These are phyloP conservation scores for Leptopilina drosophilae DNA, from an alignment of 2,888 invertebrate genomes.

Conservation along the genomic window DNA sequence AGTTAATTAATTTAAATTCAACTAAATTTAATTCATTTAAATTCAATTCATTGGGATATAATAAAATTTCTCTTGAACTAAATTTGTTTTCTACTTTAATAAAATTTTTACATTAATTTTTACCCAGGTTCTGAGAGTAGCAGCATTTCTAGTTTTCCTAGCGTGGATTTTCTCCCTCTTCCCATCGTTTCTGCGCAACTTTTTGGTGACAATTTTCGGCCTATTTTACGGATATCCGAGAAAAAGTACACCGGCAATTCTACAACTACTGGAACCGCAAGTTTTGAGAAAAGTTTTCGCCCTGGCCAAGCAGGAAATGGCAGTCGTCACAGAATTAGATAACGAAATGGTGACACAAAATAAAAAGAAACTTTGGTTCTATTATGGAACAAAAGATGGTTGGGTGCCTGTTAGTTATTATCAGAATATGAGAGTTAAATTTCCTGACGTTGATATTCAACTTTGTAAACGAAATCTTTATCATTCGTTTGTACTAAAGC, in stretches of 20 bases:
- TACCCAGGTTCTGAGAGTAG: constrained; percentile 76
- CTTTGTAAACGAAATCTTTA: constrained; percentile 81
- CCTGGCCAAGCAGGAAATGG: constrained; percentile 89
- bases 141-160: constrained; percentile 77
- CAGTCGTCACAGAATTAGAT: constrained; percentile 84
- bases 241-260: constrained; percentile 78
- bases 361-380: constrained; percentile 84
- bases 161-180: constrained; percentile 79
- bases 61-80: too few species aligned
- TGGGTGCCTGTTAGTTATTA: constrained; percentile 90
- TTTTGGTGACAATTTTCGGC: constrained; percentile 80
- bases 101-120: constrained; percentile 42
- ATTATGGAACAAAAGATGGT: constrained; percentile 87
- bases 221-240: constrained; percentile 78
- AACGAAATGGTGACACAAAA: constrained; percentile 80
- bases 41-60: too few species aligned
- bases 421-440: constrained; percentile 80
- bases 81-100: neutral
- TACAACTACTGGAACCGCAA: constrained; percentile 80
- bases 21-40: too few species aligned
- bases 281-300: constrained; percentile 83
- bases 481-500: constrained; percentile 90
- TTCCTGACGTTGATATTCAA: constrained; percentile 81
- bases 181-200: constrained; percentile 78
- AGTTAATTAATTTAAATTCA: constrained; percentile 6